Percentiles rank a stretch among this genome's conserved stretches.
Evolutionary conservation across 2,888 invertebrate species (phyloP).

Genomic region (Plutella xylostella): DNA sequence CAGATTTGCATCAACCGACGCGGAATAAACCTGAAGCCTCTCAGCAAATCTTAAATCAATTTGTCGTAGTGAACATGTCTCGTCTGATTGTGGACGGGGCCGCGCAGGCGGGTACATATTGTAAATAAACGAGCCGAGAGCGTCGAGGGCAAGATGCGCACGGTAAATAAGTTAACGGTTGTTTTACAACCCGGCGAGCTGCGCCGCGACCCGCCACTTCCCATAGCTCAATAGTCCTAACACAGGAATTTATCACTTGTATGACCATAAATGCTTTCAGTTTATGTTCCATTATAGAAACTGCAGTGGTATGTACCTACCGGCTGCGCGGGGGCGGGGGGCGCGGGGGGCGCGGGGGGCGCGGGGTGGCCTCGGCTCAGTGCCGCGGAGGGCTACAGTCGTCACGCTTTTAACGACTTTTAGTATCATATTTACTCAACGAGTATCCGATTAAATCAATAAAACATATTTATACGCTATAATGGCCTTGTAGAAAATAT

Average conservation of each 20-base stretch:
- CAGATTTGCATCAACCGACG: too few species aligned
- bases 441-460: conserved; percentile 1
- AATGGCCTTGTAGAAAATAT: too few species aligned
- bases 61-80: conserved; percentile 10
- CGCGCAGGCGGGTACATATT: conserved; percentile 18
- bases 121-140: conserved; percentile 44
- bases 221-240: conserved; percentile 54
- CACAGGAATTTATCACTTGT: conserved; percentile 62
- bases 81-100: too few species aligned
- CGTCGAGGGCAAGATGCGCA: conserved; percentile 60
- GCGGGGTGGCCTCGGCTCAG: conserved; percentile 17
- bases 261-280: conserved; percentile 51
- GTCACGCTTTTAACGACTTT: too few species aligned
- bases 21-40: conserved; percentile 18
- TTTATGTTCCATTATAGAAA: conserved; percentile 31
- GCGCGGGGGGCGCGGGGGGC: conserved; percentile 29
- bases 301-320: not conserved
- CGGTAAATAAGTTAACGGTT: conserved; percentile 66
- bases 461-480: conserved; percentile 5
- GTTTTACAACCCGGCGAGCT: conserved; percentile 53
- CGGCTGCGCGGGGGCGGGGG: not conserved
- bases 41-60: not conserved
- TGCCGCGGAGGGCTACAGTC: too few species aligned
- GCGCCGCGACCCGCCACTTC: conserved; percentile 49
- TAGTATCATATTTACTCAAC: conserved; percentile 9